phyloP scores from a whole-genome alignment of 2,888 invertebrate genomes.

The Ceramica pisi region DNA sequence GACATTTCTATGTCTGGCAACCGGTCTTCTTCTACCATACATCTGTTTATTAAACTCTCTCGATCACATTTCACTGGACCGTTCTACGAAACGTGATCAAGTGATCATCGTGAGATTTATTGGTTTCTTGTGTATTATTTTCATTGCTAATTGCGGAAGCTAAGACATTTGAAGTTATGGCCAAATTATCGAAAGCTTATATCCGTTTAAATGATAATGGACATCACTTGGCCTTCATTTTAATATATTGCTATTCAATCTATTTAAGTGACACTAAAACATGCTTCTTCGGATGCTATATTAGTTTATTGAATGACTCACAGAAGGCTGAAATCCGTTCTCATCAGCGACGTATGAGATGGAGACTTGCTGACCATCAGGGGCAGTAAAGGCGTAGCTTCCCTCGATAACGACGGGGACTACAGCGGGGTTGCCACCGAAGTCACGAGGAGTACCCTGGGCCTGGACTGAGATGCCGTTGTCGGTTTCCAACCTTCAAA shows the following conservation, averaged over 20 bases:
- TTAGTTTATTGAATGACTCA: conserved; percentile 61
- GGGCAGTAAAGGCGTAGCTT: conserved; percentile 89
- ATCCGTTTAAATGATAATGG: conserved; percentile 10
- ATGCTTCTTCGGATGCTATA: neutral
- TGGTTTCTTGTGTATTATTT: neutral
- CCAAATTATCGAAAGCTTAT: conserved; percentile 9
- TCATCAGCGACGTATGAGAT: conserved; percentile 92
- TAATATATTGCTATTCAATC: neutral
- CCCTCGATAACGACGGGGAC: conserved; percentile 86
- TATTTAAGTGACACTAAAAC: neutral
- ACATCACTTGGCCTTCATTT: conserved; percentile 3
- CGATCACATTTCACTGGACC: conserved; percentile 12
- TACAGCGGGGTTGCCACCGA: conserved; percentile 85
- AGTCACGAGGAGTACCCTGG: conserved; percentile 89
- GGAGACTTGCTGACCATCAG: conserved; percentile 91
- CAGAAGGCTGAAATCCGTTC: conserved; percentile 93
- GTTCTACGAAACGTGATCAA: conserved; percentile 2
- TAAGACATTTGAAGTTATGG: conserved; percentile 13
- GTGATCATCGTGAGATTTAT: neutral
- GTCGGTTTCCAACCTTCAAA: conserved; percentile 90
- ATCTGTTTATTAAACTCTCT: neutral
- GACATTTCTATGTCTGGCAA: conserved; percentile 17
- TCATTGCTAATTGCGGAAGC: conserved; percentile 13
- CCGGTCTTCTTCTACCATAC: conserved; percentile 6
- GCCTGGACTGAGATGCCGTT: conserved; percentile 92